Evolutionary conservation across 2,113 vertebrate genomes (phyloP).

Genomic region (Collichthys lucidus): DNA sequence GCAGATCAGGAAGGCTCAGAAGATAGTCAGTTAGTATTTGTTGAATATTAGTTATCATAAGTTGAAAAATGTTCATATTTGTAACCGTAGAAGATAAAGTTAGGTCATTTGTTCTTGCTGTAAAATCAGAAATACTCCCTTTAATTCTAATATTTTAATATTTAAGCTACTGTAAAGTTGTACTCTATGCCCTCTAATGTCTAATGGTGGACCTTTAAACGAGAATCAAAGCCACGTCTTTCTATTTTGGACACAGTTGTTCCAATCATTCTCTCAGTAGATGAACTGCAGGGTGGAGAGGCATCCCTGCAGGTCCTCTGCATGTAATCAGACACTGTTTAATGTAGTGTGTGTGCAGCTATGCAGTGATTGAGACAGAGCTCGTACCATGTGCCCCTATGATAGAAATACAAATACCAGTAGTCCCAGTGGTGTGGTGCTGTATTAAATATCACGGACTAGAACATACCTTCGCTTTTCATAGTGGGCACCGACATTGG

Average conservation of each 20-base stretch:
- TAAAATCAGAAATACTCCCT: background rate
- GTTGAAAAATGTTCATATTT: background rate
- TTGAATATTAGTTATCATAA: background rate
- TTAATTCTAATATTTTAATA: background rate
- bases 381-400: conserved; percentile 31
- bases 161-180: background rate
- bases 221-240: conserved; percentile 11
- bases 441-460: conserved; percentile 77
- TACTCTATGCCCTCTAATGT: background rate
- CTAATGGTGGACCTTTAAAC: conserved; percentile 6
- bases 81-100: background rate
- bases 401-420: conserved; percentile 69
- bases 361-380: conserved; percentile 57
- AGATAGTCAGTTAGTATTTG: background rate
- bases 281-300: conserved; percentile 32
- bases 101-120: background rate
- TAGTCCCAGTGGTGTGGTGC: conserved; percentile 48
- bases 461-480: conserved; percentile 67
- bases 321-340: conserved; percentile 68
- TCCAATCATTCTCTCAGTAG: conserved; percentile 40
- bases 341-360: conserved; percentile 62
- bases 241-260: conserved; percentile 31
- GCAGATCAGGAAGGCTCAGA: background rate
- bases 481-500: conserved; percentile 61
- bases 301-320: conserved; percentile 29